A percentile compares a stretch with the other conserved stretches of the same genome.
phyloP scores from a whole-genome alignment of 92 coral and sea anemone genomes.

The Porites lobata region DNA sequence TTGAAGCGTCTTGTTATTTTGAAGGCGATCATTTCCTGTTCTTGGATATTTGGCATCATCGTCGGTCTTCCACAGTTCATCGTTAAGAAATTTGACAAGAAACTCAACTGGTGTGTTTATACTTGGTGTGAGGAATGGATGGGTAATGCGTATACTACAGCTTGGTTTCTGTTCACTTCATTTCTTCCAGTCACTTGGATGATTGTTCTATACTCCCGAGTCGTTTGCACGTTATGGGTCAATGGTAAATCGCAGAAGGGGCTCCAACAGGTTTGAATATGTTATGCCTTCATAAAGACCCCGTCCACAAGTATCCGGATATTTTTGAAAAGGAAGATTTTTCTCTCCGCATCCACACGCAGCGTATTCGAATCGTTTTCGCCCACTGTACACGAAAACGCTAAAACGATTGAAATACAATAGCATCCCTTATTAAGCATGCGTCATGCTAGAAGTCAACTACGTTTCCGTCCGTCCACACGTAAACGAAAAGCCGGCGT shows the following conservation, averaged over 20 bases:
- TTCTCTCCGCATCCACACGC: too few relatives aligned
- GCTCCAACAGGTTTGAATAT: not conserved
- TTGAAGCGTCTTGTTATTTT: not conserved
- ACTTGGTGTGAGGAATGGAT: not conserved
- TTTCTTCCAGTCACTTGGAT: not conserved
- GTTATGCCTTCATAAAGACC: too few relatives aligned
- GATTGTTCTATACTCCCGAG: not conserved
- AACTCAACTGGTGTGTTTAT: not conserved
- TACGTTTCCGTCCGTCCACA: too few relatives aligned
- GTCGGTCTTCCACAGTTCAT: not conserved
- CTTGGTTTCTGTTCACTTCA: not conserved
- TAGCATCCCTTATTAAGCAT: too few relatives aligned
- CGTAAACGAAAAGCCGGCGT: too few relatives aligned
- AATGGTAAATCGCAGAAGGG: not conserved
- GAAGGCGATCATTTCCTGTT: not conserved
- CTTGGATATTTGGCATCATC: not conserved
- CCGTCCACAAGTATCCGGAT: too few relatives aligned
- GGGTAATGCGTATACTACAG: not conserved
- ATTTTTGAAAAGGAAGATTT: too few relatives aligned
- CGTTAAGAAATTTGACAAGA: not conserved
- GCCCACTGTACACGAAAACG: too few relatives aligned
- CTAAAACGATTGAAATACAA: too few relatives aligned
- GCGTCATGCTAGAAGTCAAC: too few relatives aligned
- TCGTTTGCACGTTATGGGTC: slow-evolving; percentile 8
- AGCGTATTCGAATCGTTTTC: too few relatives aligned